Base-by-base conservation (phyloP, 2,888 invertebrate genomes). In the Zaprionus lineosus region DNA sequence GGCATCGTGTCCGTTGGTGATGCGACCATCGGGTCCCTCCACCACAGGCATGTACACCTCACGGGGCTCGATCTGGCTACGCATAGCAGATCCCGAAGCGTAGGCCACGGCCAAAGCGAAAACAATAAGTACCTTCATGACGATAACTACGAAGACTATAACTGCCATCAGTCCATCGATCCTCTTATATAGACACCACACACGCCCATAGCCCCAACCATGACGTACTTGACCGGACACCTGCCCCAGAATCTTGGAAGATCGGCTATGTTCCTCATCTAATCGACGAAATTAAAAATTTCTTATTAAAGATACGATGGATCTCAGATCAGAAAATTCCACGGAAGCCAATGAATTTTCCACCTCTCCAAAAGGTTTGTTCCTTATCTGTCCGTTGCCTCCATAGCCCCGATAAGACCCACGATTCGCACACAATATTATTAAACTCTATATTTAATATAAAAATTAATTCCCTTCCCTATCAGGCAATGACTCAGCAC, bases 101-200 rank as follows among this genome's bases (percentile, higher is more conserved):
- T 63, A 68, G 44, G 84, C 86, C 67, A 87, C 33, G 14, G 77
- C 75, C 63, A 86, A 43, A 44, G 74, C 81, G 4, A 87, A 72
- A 12, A 77, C 57, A 46, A 84, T 36, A 2, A 88, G 58, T 21
- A 79, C 67, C 68, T 88, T 88, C 88, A 87, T 86, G 34, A 29
- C 61, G 44, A 64, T 40, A 47, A 56, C 41, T 6, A 58, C 24
- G 31, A 62, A 59, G 33, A 62, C 43, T 60, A 37, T 51, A 44
- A 39, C 14, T 16, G 0, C n/a, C 5, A 18, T 7, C 24, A 6
- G 2, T 0, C 5, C 9, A 8, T 8, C 14, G 1, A 3, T 1
- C 3, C 2, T 1, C 43, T 58, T 67, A 34, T 67, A 67, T 70
- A 41, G 24, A 3, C 5, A 6, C 6, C n/a, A 12, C n/a, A 18